Percentiles rank a stretch among this genome's conserved stretches.
Conservation (phyloP, 2,113 vertebrate species). For the Parus major region DNA sequence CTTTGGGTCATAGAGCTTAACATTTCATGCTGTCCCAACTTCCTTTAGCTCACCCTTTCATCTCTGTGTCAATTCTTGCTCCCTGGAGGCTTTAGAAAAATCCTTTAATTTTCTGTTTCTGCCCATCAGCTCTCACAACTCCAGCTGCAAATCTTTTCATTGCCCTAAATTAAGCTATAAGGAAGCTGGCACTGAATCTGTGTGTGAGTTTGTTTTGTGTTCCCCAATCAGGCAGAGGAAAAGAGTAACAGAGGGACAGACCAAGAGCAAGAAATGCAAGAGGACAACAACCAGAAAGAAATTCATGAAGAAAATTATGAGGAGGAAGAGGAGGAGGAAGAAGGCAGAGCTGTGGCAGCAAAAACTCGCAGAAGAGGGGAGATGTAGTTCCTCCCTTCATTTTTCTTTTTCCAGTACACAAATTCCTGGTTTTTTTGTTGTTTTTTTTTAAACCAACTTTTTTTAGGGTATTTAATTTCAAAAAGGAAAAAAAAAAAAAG, state of each 20-base stretch:
- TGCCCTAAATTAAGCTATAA: not conserved
- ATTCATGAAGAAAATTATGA: constrained; percentile 87
- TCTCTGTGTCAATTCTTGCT: not conserved
- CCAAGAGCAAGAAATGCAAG: constrained; percentile 68
- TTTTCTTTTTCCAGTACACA: not conserved
- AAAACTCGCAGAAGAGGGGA: constrained; percentile 84
- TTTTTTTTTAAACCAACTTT: not conserved
- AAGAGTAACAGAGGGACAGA: constrained; percentile 71
- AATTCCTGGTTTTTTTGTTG: not conserved
- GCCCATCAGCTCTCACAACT: not conserved
- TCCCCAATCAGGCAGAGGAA: constrained; percentile 61
- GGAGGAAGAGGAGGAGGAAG: constrained; percentile 87
- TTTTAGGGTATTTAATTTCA: constrained; percentile 59
- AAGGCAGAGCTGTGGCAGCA: constrained; percentile 71
- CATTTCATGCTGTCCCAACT: not conserved
- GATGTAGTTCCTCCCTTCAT: constrained; percentile 78
- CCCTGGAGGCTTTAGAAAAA: not conserved
- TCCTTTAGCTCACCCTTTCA: not conserved
- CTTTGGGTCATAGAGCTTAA: not conserved
- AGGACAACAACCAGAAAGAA: constrained; percentile 64
- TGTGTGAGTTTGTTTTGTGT: not conserved
- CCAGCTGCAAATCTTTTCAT: not conserved
- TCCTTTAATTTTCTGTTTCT: not conserved
- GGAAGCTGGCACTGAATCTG: not conserved
- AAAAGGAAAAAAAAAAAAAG: not conserved